phyloP scores from a whole-genome alignment of 2,888 invertebrate species.

The Phlogophora meticulosa region DNA sequence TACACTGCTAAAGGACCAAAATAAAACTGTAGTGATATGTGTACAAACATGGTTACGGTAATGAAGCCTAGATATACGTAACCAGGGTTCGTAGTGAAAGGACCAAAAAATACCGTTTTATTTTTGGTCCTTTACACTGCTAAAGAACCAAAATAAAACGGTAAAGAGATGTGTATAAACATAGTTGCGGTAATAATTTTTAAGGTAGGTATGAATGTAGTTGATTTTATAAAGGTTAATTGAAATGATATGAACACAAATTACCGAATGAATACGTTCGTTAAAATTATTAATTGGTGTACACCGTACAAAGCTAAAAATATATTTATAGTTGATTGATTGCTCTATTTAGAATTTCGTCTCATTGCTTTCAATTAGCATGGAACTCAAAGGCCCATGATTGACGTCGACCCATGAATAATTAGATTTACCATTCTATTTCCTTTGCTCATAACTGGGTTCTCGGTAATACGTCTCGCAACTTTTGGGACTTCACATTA shows the following conservation, averaged over 20 bases:
- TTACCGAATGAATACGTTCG: slow-evolving; percentile 39
- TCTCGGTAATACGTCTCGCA: neutral
- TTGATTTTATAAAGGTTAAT: neutral
- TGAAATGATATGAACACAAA: slow-evolving; percentile 19
- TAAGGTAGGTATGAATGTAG: neutral
- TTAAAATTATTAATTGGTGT: slow-evolving; percentile 39
- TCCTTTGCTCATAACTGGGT: neutral
- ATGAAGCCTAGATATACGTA: no score
- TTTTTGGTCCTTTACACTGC: no score
- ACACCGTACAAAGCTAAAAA: neutral
- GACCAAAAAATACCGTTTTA: no score
- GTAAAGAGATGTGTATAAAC: neutral
- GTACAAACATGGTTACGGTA: no score
- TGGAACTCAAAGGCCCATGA: neutral
- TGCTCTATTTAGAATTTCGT: neutral
- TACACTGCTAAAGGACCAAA: no score
- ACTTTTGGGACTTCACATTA: slow-evolving; percentile 3
- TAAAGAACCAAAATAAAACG: no score
- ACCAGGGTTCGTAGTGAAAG: no score
- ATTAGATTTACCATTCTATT: slow-evolving; percentile 7
- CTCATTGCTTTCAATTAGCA: slow-evolving; percentile 35
- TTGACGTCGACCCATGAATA: slow-evolving; percentile 9
- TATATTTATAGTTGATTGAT: slow-evolving; percentile 35
- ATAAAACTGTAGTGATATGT: no score
- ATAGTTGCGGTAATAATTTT: neutral